phyloP scores from a whole-genome alignment of 2,113 vertebrate species.

The Hippocampus guttulatus region DNA sequence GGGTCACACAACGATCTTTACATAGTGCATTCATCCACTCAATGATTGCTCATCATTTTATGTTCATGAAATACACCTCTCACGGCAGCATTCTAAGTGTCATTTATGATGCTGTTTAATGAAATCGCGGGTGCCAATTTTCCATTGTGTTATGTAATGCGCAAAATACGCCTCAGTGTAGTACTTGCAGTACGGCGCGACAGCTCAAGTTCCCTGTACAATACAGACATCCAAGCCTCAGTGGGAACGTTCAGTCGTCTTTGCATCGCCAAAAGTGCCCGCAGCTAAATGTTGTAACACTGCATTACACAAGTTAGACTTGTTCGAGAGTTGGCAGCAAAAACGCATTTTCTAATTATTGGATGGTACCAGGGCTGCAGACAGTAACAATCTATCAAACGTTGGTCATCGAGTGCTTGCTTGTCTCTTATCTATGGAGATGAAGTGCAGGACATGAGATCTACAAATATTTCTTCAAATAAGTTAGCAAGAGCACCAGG shows the following conservation, averaged over 20 bases:
- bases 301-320: not conserved
- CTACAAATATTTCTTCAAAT: not conserved
- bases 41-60: not conserved
- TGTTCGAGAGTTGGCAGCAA: not conserved
- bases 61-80: not conserved
- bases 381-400: not conserved
- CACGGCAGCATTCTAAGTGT: not conserved
- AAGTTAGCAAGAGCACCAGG: no score
- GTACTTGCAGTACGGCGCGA: constrained; percentile 6
- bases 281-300: constrained; percentile 1
- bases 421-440: not conserved
- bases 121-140: not conserved
- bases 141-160: constrained; percentile 9
- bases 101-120: not conserved
- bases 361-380: not conserved
- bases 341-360: not conserved
- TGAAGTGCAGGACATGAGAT: not conserved
- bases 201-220: constrained; percentile 2
- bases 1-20: not conserved
- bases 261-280: not conserved
- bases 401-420: not conserved
- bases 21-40: no score
- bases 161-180: constrained; percentile 2
- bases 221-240: constrained; percentile 2
- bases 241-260: constrained; percentile 9